Evolutionary conservation across 2,888 invertebrate species (phyloP).

Genomic region (Beris morrisii): DNA sequence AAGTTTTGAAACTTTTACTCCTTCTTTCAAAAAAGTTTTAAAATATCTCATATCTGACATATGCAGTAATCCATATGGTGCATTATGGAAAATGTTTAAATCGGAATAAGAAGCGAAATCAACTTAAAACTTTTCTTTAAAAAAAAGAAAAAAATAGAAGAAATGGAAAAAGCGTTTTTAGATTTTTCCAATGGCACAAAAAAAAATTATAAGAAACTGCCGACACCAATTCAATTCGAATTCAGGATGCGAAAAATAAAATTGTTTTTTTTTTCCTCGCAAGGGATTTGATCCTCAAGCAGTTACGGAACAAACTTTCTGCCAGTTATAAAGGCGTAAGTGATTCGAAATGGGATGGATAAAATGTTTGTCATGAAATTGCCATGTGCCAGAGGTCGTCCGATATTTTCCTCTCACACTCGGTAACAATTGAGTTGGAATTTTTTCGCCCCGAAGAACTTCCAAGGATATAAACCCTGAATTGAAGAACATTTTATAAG

Average conservation of each 20-base stretch:
- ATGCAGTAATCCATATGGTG: no score
- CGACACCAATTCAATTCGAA: conserved; percentile 28
- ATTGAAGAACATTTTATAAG: conserved; percentile 18
- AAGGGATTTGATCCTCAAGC: conserved; percentile 3
- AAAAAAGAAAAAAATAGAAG: no score
- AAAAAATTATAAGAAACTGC: conserved; percentile 9
- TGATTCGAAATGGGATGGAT: conserved; percentile 29
- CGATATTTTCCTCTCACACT: conserved; percentile 15
- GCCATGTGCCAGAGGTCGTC: conserved; percentile 11
- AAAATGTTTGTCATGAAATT: conserved; percentile 26
- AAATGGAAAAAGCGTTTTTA: no score
- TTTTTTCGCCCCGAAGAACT: conserved; percentile 1
- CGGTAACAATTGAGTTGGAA: conserved; percentile 7
- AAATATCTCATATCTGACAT: no score
- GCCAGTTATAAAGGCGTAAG: conserved; percentile 20
- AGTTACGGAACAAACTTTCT: conserved; percentile 16
- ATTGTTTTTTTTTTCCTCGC: conserved; percentile 1
- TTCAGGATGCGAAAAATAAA: conserved; percentile 23
- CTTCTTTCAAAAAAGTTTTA: no score
- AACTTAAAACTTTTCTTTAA: no score
- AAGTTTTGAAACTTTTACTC: no score
- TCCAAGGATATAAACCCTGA: conserved; percentile 1
- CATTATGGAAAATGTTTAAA: no score
- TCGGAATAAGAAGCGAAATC: no score
- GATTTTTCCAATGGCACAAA: background rate